phyloP scores from a whole-genome alignment of 2,113 vertebrate species.

The Polypterus bichir region DNA sequence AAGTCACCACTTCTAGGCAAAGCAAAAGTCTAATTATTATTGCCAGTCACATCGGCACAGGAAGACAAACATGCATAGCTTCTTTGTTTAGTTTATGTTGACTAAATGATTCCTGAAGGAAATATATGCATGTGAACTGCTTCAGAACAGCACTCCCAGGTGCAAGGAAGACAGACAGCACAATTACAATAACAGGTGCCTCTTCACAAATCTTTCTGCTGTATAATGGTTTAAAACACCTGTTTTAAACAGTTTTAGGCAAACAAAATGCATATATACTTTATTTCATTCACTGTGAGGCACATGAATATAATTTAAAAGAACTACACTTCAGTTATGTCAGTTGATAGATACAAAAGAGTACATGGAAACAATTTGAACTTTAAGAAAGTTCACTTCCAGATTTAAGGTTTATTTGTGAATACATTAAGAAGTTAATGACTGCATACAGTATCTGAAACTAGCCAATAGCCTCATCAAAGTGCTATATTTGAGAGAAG shows the following conservation, averaged over 20 bases:
- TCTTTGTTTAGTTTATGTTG: conserved; percentile 29
- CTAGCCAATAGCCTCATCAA: too few relatives aligned
- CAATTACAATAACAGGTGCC: conserved; percentile 62
- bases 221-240: background rate
- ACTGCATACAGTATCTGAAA: too few relatives aligned
- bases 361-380: too few relatives aligned
- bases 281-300: too few relatives aligned
- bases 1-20: background rate
- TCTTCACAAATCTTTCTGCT: background rate
- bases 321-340: too few relatives aligned
- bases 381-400: too few relatives aligned
- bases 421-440: too few relatives aligned
- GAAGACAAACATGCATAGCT: conserved; percentile 23
- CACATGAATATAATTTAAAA: too few relatives aligned
- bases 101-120: conserved; percentile 51
- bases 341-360: too few relatives aligned
- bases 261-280: too few relatives aligned
- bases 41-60: background rate
- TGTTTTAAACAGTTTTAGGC: background rate
- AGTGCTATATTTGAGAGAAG: too few relatives aligned
- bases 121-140: conserved; percentile 62
- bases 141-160: conserved; percentile 60
- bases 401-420: too few relatives aligned
- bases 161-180: conserved; percentile 54
- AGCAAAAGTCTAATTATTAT: background rate